Percentiles rank a stretch among this genome's conserved stretches.
phyloP scores from a whole-genome alignment of 1,140 invertebrate species.

The Cryptotermes secundus region DNA sequence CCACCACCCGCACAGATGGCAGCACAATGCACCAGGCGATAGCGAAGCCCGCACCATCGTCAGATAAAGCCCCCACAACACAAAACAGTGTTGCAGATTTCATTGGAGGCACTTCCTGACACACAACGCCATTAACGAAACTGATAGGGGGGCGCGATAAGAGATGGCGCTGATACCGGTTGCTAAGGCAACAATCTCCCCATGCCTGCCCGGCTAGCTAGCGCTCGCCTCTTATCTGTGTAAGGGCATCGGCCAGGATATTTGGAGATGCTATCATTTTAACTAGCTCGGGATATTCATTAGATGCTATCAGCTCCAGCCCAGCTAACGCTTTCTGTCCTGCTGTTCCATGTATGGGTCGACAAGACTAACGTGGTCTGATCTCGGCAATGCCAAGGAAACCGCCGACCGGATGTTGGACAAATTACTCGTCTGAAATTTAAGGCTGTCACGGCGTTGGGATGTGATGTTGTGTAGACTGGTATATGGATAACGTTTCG shows the following conservation, averaged over 20 bases:
- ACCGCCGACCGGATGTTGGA: no score
- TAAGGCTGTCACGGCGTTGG: no score
- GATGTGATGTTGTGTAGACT: no score
- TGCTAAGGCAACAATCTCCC: slow-evolving; percentile 32
- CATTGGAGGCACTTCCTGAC: slow-evolving; percentile 11
- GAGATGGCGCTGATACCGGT: slow-evolving; percentile 32
- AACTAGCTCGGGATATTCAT: slow-evolving; percentile 35
- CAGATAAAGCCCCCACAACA: slow-evolving; percentile 7
- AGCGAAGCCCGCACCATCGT: neutral
- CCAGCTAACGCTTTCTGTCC: neutral
- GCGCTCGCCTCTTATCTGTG: slow-evolving; percentile 27
- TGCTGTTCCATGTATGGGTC: neutral
- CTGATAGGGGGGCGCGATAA: slow-evolving; percentile 20
- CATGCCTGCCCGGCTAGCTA: slow-evolving; percentile 19
- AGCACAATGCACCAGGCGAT: neutral
- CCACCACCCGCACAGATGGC: slow-evolving; percentile 5
- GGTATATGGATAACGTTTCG: no score
- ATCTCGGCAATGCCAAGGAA: neutral
- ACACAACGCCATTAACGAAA: slow-evolving; percentile 32
- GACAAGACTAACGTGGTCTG: neutral
- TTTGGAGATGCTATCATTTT: slow-evolving; percentile 33
- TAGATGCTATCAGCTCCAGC: slow-evolving; percentile 32
- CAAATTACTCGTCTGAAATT: no score
- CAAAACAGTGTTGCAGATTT: slow-evolving; percentile 19
- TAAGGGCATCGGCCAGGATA: slow-evolving; percentile 32